A percentile compares a stretch with the other conserved stretches of the same genome.
Evolutionary conservation across 2,113 vertebrate genomes (phyloP).

Genomic region (Amazona guildingii): DNA sequence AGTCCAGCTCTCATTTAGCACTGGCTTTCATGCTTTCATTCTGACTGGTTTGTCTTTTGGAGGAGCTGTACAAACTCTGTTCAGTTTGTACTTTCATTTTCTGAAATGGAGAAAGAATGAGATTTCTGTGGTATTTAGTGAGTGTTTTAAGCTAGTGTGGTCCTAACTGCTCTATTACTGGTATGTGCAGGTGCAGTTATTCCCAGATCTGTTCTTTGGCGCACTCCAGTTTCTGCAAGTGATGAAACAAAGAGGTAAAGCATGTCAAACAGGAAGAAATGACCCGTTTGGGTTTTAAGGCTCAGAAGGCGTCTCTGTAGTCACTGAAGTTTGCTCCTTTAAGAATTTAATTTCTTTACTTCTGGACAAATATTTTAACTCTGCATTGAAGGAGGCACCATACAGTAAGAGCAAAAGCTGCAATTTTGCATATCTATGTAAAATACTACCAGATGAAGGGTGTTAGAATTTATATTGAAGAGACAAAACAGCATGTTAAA

Average conservation of each 20-base stretch:
- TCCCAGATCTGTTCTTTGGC: not conserved
- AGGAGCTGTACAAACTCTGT: not conserved
- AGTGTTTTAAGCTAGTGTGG: not conserved
- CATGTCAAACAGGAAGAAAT: not conserved
- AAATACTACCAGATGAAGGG: not conserved
- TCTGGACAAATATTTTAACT: not conserved
- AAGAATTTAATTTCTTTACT: not conserved
- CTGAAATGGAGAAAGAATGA: not conserved
- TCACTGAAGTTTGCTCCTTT: not conserved
- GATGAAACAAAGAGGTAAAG: not conserved
- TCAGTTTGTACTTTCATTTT: not conserved
- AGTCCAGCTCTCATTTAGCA: not conserved
- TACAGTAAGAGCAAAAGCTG: not conserved
- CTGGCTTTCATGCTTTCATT: not conserved
- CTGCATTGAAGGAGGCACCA: not conserved
- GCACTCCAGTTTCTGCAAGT: not conserved
- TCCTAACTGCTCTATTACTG: not conserved
- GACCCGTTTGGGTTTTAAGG: not conserved
- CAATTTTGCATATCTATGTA: fast-evolving
- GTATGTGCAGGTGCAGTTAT: not conserved
- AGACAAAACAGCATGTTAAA: not conserved
- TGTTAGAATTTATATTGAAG: not conserved
- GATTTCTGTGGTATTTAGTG: not conserved
- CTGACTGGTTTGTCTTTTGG: not conserved
- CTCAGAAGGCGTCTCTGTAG: not conserved